Percentiles rank a stretch among this genome's conserved stretches.
Conservation (phyloP, 2,888 invertebrate species). For the Poecilobothrus nobilitatus region DNA sequence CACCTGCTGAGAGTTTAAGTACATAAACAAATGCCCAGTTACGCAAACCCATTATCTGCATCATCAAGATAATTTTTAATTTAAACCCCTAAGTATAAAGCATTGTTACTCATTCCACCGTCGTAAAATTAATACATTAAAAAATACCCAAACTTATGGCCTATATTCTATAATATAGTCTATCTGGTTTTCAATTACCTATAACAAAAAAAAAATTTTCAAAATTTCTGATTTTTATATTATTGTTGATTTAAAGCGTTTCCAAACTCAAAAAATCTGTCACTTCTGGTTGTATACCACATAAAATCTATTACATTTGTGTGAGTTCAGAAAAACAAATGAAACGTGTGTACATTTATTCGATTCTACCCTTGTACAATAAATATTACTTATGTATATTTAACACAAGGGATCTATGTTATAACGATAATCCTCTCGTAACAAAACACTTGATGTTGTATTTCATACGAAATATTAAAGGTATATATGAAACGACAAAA, state of each 20-base stretch:
- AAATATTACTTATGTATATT: neutral
- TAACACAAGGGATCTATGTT: neutral
- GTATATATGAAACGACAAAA: neutral
- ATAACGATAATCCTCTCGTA: neutral
- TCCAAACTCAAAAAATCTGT: neutral
- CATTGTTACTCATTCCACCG: neutral
- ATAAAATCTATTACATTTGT: neutral
- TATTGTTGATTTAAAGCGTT: neutral
- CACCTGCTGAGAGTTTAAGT: constrained; percentile 9
- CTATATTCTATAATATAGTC: neutral
- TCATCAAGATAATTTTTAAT: neutral
- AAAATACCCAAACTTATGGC: neutral
- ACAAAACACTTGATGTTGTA: neutral
- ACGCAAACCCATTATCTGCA: neutral
- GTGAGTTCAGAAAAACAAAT: neutral
- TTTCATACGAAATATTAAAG: neutral
- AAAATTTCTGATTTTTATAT: neutral
- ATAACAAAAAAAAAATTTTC: neutral
- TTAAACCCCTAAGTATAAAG: constrained; percentile 1
- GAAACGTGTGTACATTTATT: neutral
- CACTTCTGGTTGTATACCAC: neutral
- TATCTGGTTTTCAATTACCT: constrained; percentile 6
- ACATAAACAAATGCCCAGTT: constrained; percentile 7
- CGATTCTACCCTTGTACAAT: neutral
- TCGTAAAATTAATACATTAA: neutral